Evolutionary conservation across 2,888 invertebrate genomes (phyloP).

Genomic region (Heliconius cydno): DNA sequence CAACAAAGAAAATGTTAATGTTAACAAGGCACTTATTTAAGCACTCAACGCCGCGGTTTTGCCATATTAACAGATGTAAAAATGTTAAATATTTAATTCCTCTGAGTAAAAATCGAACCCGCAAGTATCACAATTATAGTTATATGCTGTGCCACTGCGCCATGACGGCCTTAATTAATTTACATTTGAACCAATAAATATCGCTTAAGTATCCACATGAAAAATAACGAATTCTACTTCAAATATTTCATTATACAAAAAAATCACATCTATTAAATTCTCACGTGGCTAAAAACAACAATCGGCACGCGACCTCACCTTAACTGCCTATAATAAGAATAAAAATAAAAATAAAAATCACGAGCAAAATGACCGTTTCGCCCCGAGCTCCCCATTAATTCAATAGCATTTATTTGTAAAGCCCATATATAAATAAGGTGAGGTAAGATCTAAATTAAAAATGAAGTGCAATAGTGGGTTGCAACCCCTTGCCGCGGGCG

Average conservation of each 20-base stretch:
- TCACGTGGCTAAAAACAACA: constrained; percentile 37
- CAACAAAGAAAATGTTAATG: too few species aligned
- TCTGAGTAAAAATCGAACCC: too few species aligned
- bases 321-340: constrained; percentile 26
- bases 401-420: constrained; percentile 58
- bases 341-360: constrained; percentile 39
- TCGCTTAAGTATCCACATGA: background rate
- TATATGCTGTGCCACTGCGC: too few species aligned
- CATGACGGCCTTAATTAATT: too few species aligned
- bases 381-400: constrained; percentile 54
- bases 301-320: constrained; percentile 43
- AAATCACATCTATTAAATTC: constrained; percentile 8
- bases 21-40: too few species aligned
- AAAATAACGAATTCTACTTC: background rate
- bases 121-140: too few species aligned
- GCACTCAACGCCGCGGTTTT: too few species aligned
- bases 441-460: constrained; percentile 60
- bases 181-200: background rate
- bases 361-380: constrained; percentile 58
- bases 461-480: constrained; percentile 55
- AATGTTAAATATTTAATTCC: too few species aligned
- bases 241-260: background rate
- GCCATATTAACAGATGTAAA: too few species aligned
- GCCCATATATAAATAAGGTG: constrained; percentile 56
- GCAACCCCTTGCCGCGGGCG: constrained; percentile 52